Base-by-base conservation (phyloP, 1,140 invertebrate species). In the Ceratitis capitata region DNA sequence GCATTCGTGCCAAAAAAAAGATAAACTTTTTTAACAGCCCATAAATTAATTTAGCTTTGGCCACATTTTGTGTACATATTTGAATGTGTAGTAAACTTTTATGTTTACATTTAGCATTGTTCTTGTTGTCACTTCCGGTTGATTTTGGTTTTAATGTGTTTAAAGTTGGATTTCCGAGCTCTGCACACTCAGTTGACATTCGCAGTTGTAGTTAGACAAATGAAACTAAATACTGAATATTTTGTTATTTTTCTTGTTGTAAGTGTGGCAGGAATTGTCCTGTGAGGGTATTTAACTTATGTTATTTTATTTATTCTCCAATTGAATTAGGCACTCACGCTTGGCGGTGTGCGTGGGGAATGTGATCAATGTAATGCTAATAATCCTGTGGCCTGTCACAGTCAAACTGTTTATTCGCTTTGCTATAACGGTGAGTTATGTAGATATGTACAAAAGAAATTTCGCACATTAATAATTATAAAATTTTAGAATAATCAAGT, bases 331-430 rank as follows among this genome's bases (percentile, higher is more conserved):
- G 39, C 69, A 78, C 3, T 45, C 9, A n/a, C n/a, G n/a, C 53
- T 83, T 45, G 49, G 19, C 2, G 2, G 47, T 12, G 82, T 39
- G 9, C 23, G 12, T 32, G 49, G 49, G 29, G 49, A 49, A 16
- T 83, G 82, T 14, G 82, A 83, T 26, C 14, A 35, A 16, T 83
- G 82, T 19, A 29, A 83, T 1, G 2, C 45, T 19, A 16, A 32
- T 19, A 83, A 83, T 53, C 49, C 49, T 53, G 47, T 83, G 1
- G 82, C 82, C 6, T 83, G 82, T 53, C 82, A 83, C 47, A 51
- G 47, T 32, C 47, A 83, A 32, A 83, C 82, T 0, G 82, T 83
- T 2, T 83, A 51, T 32, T 83, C 82, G 7, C 49, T 83, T 5
- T 83, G 82, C 32, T 2, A 53, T 53, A 83, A 53, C 12, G 82